These are phyloP conservation scores for Tachina grossa DNA, from an alignment of 2,888 invertebrate genomes.

Conservation along the genomic window DNA sequence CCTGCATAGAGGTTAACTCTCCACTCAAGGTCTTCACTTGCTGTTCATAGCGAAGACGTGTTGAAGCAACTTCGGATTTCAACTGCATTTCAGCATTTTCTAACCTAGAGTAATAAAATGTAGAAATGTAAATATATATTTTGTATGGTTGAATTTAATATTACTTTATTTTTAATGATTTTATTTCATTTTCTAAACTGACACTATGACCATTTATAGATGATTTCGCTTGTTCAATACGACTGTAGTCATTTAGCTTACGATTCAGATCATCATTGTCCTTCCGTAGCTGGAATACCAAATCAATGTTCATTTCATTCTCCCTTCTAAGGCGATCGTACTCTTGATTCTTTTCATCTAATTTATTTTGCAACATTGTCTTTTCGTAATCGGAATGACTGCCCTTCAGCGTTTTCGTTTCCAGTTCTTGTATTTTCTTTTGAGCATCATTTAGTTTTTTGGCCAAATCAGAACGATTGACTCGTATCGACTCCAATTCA, in stretches of 20 bases:
- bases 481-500: slow-evolving; percentile 78
- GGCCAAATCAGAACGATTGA: slow-evolving; percentile 80
- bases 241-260: slow-evolving; percentile 93
- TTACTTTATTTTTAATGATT: slow-evolving; percentile 87
- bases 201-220: slow-evolving; percentile 90
- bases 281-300: slow-evolving; percentile 88
- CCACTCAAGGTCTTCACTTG: slow-evolving; percentile 91
- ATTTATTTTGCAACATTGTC: slow-evolving; percentile 86
- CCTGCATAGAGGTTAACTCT: slow-evolving; percentile 92
- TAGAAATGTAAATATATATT: neutral
- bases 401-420: slow-evolving; percentile 77
- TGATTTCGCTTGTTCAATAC: slow-evolving; percentile 91
- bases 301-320: slow-evolving; percentile 87
- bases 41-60: slow-evolving; percentile 92
- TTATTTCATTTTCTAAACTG: slow-evolving; percentile 89
- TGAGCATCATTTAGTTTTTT: slow-evolving; percentile 79
- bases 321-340: slow-evolving; percentile 88
- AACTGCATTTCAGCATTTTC: slow-evolving; percentile 88
- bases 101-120: slow-evolving; percentile 80
- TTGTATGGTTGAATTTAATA: neutral
- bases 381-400: slow-evolving; percentile 85
- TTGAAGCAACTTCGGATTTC: slow-evolving; percentile 90
- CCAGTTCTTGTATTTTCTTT: slow-evolving; percentile 79
- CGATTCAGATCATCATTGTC: slow-evolving; percentile 91
- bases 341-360: slow-evolving; percentile 90